Evolutionary conservation across 2,797 vertebrate genomes (phyloP).

Genomic region (Sciurus carolinensis): DNA sequence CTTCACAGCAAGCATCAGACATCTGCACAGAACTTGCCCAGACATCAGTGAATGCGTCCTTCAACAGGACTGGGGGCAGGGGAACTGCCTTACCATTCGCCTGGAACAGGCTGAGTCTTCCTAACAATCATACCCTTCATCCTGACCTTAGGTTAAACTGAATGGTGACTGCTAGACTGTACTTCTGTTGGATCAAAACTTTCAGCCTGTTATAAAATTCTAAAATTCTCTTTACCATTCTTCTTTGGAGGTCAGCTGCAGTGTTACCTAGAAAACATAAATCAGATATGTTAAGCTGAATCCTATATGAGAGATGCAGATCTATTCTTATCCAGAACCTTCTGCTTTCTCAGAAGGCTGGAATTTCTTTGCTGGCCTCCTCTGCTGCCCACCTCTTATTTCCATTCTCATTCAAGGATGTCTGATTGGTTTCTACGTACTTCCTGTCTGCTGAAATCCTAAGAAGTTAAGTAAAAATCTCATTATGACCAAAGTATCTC

Average conservation of each 20-base stretch:
- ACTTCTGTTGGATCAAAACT: background rate
- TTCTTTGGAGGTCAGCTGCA: background rate
- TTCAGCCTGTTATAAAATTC: background rate
- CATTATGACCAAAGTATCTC: background rate
- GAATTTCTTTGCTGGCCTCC: background rate
- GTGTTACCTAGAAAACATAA: constrained; percentile 77
- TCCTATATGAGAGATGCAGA: background rate
- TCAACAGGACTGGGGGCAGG: background rate
- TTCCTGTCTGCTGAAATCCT: background rate
- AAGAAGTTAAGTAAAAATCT: background rate
- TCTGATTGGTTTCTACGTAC: background rate
- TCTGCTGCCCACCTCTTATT: background rate
- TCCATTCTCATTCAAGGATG: background rate
- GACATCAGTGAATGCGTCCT: background rate
- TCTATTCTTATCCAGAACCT: background rate
- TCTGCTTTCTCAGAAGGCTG: background rate
- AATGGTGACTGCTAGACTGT: background rate
- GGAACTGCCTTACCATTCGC: background rate
- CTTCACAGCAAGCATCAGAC: background rate
- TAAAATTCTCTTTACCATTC: constrained; percentile 74
- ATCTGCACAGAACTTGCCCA: background rate
- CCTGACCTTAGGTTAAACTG: background rate
- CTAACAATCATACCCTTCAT: background rate
- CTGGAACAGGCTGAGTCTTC: background rate
- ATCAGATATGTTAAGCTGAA: background rate